Percentiles rank a stretch among this genome's conserved stretches.
Evolutionary conservation across 2,113 vertebrate species (phyloP).

Genomic region (Lampris incognitus): DNA sequence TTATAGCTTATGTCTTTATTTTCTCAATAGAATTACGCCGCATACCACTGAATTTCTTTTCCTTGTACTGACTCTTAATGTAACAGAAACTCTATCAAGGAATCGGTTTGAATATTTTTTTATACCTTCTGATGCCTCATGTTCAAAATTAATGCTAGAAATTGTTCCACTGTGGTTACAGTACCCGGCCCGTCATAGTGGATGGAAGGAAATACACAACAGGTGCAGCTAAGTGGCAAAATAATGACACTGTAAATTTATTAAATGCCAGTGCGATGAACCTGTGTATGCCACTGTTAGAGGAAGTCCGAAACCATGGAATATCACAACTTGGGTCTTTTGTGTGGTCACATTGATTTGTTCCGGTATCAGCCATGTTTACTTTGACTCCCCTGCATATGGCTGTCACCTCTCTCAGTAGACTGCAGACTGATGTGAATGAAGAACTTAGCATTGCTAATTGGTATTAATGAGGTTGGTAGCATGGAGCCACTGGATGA

Average conservation of each 20-base stretch:
- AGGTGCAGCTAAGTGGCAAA: no score
- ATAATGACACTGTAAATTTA: neutral
- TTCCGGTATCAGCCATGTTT: neutral
- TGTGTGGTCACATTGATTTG: neutral
- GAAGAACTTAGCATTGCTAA: conserved; percentile 10
- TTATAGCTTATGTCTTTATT: neutral
- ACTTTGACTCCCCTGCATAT: neutral
- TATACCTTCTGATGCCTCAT: conserved; percentile 1
- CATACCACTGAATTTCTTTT: neutral
- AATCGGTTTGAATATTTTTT: conserved; percentile 11
- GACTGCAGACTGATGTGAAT: neutral
- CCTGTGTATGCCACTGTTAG: neutral
- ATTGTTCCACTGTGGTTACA: neutral
- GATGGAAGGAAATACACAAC: conserved; percentile 2
- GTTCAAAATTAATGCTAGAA: neutral
- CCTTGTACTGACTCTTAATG: neutral
- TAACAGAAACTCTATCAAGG: conserved; percentile 12
- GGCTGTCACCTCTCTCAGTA: neutral
- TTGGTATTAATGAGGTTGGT: conserved; percentile 1
- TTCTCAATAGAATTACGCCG: conserved; percentile 10
- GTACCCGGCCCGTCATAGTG: neutral
- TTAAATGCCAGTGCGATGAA: neutral
- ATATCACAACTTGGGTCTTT: no score
- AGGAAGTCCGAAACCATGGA: neutral
- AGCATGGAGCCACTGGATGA: neutral